phyloP scores from a whole-genome alignment of 2,797 vertebrate species.

The Melanotaenia boesemani region DNA sequence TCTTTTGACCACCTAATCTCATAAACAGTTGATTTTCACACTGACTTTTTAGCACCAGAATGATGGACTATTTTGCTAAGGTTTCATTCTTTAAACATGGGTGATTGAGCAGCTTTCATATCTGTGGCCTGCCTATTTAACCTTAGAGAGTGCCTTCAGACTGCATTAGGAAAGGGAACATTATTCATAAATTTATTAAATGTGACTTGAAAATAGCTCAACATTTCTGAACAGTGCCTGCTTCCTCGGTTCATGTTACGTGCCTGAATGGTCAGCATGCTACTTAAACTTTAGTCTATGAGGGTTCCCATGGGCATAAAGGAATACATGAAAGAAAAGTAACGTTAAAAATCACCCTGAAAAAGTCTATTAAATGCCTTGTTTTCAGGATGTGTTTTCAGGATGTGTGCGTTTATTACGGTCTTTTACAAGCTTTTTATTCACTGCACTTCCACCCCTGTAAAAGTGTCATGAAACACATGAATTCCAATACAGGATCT shows the following conservation, averaged over 20 bases:
- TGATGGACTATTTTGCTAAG: not conserved
- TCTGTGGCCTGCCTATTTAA: not conserved
- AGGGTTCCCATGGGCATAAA: not conserved
- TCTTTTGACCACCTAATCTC: conserved; percentile 35
- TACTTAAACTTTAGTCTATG: not conserved
- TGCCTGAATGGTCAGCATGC: not conserved
- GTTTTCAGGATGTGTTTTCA: conserved; percentile 3
- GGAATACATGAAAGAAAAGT: not conserved
- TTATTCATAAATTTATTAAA: not conserved
- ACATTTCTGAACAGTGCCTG: not conserved
- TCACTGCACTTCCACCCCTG: not conserved
- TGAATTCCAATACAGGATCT: not conserved
- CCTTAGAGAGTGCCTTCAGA: not conserved
- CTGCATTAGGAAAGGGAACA: not conserved
- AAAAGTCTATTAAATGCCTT: not conserved
- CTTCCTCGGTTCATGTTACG: not conserved
- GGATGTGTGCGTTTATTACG: conserved; percentile 20
- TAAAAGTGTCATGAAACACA: not conserved
- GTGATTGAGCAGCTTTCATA: conserved; percentile 24
- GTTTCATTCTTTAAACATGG: conserved; percentile 24
- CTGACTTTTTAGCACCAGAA: conserved; percentile 6
- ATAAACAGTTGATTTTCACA: not conserved
- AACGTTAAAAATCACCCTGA: not conserved
- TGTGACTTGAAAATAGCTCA: not conserved
- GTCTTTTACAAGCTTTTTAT: conserved; percentile 32